Conservation (phyloP, 1,140 invertebrate genomes). For the Gryllus bimaculatus region DNA sequence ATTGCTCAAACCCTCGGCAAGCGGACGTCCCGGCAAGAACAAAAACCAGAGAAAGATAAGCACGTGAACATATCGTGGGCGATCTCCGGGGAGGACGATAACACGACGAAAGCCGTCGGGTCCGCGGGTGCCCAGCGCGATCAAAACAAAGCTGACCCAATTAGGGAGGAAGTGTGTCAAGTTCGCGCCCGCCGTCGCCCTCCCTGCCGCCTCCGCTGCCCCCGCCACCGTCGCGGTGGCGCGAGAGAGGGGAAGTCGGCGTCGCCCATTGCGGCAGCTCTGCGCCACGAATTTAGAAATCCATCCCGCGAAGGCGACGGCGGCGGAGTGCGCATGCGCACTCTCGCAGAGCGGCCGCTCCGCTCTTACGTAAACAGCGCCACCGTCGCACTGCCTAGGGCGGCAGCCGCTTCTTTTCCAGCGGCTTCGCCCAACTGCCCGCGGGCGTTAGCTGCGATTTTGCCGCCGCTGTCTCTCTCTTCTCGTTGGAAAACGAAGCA, state of each 20-base stretch:
- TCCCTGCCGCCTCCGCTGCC: no score
- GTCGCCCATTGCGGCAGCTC: not conserved
- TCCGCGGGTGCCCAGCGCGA: not conserved
- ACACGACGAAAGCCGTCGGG: not conserved
- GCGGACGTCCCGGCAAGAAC: not conserved
- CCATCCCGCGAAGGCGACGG: not conserved
- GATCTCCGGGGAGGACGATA: not conserved
- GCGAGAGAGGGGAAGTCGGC: not conserved
- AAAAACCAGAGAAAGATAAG: not conserved
- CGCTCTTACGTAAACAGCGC: not conserved
- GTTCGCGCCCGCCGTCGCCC: not conserved
- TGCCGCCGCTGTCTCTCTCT: no score
- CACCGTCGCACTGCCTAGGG: not conserved
- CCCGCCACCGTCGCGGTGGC: no score
- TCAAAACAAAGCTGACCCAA: constrained; percentile 4
- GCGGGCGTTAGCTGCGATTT: no score
- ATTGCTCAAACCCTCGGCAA: not conserved
- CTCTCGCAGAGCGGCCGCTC: not conserved
- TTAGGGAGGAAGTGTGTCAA: not conserved
- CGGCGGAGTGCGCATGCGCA: not conserved
- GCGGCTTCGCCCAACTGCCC: no score
- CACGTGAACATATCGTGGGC: not conserved
- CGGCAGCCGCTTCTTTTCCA: no score
- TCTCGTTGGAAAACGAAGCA: no score
- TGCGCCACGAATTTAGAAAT: constrained; percentile 4